Evolutionary conservation across 1,140 invertebrate genomes (phyloP), one percentile per base, ranked within the genome.

Genomic region (Cotesia typhae): DNA sequence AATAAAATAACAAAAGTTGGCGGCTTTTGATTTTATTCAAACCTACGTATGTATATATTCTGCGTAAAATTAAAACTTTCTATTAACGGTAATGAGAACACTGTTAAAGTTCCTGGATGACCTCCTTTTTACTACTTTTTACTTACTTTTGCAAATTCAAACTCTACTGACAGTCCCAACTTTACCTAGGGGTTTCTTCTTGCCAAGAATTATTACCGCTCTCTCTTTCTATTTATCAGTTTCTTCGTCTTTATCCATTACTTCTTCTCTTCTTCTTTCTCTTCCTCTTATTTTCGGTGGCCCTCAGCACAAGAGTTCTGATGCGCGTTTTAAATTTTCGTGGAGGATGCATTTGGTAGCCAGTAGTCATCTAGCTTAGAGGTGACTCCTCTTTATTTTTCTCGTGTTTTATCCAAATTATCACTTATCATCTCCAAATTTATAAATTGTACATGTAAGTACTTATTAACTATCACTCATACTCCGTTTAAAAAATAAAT

Each of bases 161-260:
- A 63, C 47, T 36, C 36, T 59, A 70, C 77, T 74, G 77, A 81
- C 78, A 82, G 74, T 80, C 82, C 82, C 78, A 82, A 63, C 81
- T 78, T 76, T 75, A 80, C 77, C 78, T 76, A 77, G 71, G 77
- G 75, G 70, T 77, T 78, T 81, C 76, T 78, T 81, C 79, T 77
- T 83, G 82, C 79, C 82, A 81, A 83, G 78, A 80, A 78, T 78
- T 80, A 81, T 79, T 79, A 82, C 78, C 77, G 80, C 83, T 81
- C 82, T 79, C 78, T 79, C 69, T 71, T 66, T 20, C 64, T 53
- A 74, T 28, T 28, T 28, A 28, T 28, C 28, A 28, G 28, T 28
- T 28, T 28, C 28, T 74, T 69, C 74, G 35, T 74, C 61, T 75
- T 72, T 75, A 74, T 73, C 69, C 73, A 76, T 71, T 70, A 72